Evolutionary conservation across 2,797 vertebrate species (phyloP), one percentile per base, ranked within the genome.

Genomic region (Pyrocephalus nanus): DNA sequence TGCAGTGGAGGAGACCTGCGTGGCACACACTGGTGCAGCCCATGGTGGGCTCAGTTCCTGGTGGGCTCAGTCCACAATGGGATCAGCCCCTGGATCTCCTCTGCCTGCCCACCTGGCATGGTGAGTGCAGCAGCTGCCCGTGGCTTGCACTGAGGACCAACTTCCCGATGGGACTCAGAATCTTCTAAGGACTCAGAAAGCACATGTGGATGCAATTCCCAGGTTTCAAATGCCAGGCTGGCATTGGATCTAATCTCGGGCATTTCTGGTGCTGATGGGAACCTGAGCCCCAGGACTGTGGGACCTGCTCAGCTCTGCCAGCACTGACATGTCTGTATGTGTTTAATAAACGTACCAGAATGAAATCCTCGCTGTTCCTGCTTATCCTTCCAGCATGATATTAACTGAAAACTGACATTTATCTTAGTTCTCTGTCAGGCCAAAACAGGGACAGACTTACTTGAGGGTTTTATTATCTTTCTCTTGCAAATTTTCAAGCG

Each of bases 321-420:
- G 75, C 29, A 90, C n/a, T 71, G 93, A 90, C 69, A 83, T 6
- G 65, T 89, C 94, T 83, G 4, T 92, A 12, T 86, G 73, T 69
- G 77, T 93, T 92, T 91, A 96, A 96, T 96, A 96, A 96, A 95
- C 7, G 32, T 51, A 54, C 40, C 69, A 50, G 40, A 83, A 89
- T 42, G 75, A 93, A 94, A 94, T 83, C 75, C 87, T 73, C 0
- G 0, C 88, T 74, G 72, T 67, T 86, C 69, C 65, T 53, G 23
- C 50, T 94, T 92, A 45, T 92, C 66, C 88, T 92, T 69, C 2
- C 0, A 90, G 81, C 62, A 34, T 26, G 90, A 93, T 90, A 89
- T 76, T 84, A 90, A 78, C 77, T 93, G 93, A 86, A 89, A 89
- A 69, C 42, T 80, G 84, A 23, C 85, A 78, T 96, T 92, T 92